These are phyloP conservation scores for Drosophila orena DNA, from an alignment of 1,140 invertebrate species.

Conservation along the genomic window DNA sequence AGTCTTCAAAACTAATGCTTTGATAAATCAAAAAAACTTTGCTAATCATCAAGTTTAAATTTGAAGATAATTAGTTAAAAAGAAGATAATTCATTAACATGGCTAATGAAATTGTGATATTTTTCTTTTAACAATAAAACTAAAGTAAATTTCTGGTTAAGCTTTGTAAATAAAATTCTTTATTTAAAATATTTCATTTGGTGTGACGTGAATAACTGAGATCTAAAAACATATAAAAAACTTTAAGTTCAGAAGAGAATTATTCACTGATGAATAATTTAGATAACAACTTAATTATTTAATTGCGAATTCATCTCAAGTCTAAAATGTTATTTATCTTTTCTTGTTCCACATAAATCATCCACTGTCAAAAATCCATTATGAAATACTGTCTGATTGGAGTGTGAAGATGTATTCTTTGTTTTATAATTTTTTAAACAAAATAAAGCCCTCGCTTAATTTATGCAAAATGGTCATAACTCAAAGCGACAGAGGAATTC, in stretches of 20 bases:
- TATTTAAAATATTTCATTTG: too few relatives aligned
- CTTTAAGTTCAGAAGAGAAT: not conserved
- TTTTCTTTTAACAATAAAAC: not conserved
- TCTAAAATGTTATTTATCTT: slow-evolving; percentile 3
- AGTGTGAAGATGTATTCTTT: slow-evolving; percentile 5
- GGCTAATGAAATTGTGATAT: not conserved
- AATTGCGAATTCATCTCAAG: slow-evolving; percentile 3
- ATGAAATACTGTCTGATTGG: slow-evolving; percentile 10
- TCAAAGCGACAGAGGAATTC: slow-evolving; percentile 66
- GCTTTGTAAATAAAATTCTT: too few relatives aligned
- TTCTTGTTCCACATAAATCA: slow-evolving; percentile 27
- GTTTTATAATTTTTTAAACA: slow-evolving; percentile 31
- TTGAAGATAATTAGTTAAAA: slow-evolving; percentile 19
- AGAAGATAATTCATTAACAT: not conserved
- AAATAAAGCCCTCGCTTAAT: slow-evolving; percentile 67
- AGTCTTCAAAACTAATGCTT: slow-evolving; percentile 8
- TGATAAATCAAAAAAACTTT: slow-evolving; percentile 29
- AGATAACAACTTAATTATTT: slow-evolving; percentile 8
- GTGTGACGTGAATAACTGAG: too few relatives aligned
- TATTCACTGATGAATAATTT: not conserved
- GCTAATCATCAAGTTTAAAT: slow-evolving; percentile 22
- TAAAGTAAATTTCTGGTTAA: not conserved
- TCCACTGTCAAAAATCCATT: slow-evolving; percentile 18
- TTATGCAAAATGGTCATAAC: slow-evolving; percentile 72
- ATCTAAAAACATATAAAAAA: not conserved